phyloP scores from a whole-genome alignment of 2,113 vertebrate genomes.

The Theristicus caerulescens region DNA sequence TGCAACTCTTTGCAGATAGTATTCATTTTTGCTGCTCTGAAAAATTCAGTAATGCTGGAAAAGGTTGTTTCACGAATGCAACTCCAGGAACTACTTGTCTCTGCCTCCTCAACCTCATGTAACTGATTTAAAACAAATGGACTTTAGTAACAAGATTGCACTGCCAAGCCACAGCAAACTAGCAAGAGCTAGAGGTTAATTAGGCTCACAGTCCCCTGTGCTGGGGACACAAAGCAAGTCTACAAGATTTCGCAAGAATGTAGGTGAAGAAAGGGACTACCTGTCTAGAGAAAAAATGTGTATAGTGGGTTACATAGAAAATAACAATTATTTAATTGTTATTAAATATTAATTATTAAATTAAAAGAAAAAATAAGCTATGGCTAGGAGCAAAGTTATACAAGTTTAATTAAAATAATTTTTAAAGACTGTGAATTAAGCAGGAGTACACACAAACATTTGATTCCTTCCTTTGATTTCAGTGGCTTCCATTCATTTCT shows the following conservation, averaged over 20 bases:
- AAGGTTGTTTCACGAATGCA: neutral
- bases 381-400: neutral
- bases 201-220: neutral
- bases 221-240: neutral
- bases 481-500: neutral
- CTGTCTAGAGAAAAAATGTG: neutral
- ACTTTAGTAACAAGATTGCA: neutral
- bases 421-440: neutral
- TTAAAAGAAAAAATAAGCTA: neutral
- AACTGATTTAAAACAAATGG: neutral
- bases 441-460: neutral
- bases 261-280: neutral
- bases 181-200: neutral
- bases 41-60: neutral
- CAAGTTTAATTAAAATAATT: neutral
- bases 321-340: fast-evolving
- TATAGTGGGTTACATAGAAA: neutral
- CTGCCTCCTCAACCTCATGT: neutral
- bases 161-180: neutral
- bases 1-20: neutral
- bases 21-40: neutral
- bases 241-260: neutral
- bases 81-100: neutral
- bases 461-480: neutral
- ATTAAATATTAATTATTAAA: neutral